These are phyloP conservation scores for Bugula neritina DNA, from an alignment of 2,888 invertebrate species.

Conservation along the genomic window DNA sequence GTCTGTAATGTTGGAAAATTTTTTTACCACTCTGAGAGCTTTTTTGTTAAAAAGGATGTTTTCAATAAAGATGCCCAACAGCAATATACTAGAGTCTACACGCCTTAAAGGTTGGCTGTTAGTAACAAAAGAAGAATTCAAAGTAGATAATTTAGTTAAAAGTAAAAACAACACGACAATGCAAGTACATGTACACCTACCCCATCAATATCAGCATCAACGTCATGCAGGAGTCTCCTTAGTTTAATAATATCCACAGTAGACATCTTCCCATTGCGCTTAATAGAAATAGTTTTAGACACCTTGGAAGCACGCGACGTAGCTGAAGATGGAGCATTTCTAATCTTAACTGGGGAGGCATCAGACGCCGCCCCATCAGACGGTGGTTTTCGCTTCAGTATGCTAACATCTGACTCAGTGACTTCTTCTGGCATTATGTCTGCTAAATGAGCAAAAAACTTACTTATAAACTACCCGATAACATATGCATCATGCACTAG, in stretches of 20 bases:
- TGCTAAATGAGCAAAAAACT: too few species aligned
- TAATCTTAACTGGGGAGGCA: not conserved
- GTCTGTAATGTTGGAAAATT: too few species aligned
- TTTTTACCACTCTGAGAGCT: too few species aligned
- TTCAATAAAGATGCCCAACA: too few species aligned
- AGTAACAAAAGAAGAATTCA: too few species aligned
- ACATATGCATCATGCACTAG: too few species aligned
- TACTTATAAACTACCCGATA: too few species aligned
- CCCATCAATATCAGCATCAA: constrained; percentile 6
- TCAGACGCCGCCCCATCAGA: not conserved
- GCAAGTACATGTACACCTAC: not conserved
- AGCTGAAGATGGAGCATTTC: not conserved
- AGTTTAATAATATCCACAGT: constrained; percentile 21
- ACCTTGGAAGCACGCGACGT: constrained; percentile 5
- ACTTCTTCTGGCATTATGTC: not conserved
- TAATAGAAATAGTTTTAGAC: constrained; percentile 21
- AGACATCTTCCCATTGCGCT: constrained; percentile 25
- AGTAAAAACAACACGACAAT: not conserved
- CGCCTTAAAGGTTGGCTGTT: too few species aligned
- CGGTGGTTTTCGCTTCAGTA: constrained; percentile 1
- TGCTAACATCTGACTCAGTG: not conserved
- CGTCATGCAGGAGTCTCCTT: not conserved
- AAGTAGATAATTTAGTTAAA: too few species aligned
- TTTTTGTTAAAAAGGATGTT: too few species aligned
- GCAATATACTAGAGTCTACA: too few species aligned